These are phyloP conservation scores for Delichon dasypus DNA, from an alignment of 2,797 vertebrate species.

Conservation along the genomic window DNA sequence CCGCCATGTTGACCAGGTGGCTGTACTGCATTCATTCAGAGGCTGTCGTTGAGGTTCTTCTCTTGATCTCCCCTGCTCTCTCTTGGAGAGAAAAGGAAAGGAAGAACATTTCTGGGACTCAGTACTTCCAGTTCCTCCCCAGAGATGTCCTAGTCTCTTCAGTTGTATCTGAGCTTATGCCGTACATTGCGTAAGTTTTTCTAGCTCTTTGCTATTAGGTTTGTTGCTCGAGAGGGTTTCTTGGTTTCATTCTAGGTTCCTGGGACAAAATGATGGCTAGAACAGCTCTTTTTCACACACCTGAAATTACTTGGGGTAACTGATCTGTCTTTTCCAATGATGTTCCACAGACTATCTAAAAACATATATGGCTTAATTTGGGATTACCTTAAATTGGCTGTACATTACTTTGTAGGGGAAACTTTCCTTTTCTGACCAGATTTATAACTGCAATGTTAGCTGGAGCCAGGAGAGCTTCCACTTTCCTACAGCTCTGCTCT, in stretches of 20 bases:
- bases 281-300: background rate
- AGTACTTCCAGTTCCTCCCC: background rate
- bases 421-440: background rate
- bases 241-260: background rate
- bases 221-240: background rate
- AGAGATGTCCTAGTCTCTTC: background rate
- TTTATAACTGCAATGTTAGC: background rate
- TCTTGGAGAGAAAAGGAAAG: background rate
- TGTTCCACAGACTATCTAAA: background rate
- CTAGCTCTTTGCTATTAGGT: background rate
- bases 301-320: background rate
- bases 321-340: background rate
- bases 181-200: background rate
- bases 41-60: background rate
- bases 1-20: rapidly evolving
- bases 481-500: background rate
- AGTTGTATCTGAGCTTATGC: background rate
- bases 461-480: background rate
- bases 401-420: background rate
- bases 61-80: background rate
- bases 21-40: background rate
- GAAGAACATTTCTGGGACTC: background rate
- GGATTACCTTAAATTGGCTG: background rate
- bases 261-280: background rate
- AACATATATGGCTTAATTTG: background rate